Base-by-base conservation (phyloP, 2,888 invertebrate species). In the Gnatocerus cornutus region DNA sequence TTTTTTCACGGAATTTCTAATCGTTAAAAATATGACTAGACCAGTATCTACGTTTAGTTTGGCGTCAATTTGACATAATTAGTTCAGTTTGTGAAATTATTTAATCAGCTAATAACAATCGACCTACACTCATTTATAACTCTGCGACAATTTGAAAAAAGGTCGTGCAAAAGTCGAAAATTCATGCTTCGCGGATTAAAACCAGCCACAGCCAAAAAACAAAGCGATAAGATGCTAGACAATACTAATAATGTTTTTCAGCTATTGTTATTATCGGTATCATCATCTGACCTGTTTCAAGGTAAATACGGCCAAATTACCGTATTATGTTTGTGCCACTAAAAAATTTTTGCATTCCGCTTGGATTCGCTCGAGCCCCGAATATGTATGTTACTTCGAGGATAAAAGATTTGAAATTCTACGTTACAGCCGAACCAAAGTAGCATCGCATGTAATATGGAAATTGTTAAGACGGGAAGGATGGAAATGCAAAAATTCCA, bases 391-490 rank as follows among this genome's bases (percentile, higher is more conserved):
- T 41, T 41, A 41, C 41, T 41, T 12, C 8, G n/a, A 39, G 52
- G 52, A 39, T 52, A 33, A 43, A 6, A 39, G 59, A 67, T 62
- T 68, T 68, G 13, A 53, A 62, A 68, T 68, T 55, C 68, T 16
- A 39, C 27, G 52, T 53, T 62, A 37, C 45, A 27, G 37, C 46
- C 9, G 61, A 14, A 37, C 55, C 27, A 33, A 53, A 68, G 68
- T 68, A 55, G 16, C 45, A 43, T 55, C 39, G 68, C 68, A 48
- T 68, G 68, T 68, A 62, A 37, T 68, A 68, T 68, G 68, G 61
- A 62, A 68, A 68, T 68, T 30, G 62, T 55, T 30, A 61, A 14
- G 50, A 68, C 52, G 29, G 45, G 63, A 27, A 37, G n/a, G 45
- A 64, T 55, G 21, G 12, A 29, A 64, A 55, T 59, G 27, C 45